Base-by-base conservation (phyloP, 1,140 invertebrate species). In the Orchesella cincta region DNA sequence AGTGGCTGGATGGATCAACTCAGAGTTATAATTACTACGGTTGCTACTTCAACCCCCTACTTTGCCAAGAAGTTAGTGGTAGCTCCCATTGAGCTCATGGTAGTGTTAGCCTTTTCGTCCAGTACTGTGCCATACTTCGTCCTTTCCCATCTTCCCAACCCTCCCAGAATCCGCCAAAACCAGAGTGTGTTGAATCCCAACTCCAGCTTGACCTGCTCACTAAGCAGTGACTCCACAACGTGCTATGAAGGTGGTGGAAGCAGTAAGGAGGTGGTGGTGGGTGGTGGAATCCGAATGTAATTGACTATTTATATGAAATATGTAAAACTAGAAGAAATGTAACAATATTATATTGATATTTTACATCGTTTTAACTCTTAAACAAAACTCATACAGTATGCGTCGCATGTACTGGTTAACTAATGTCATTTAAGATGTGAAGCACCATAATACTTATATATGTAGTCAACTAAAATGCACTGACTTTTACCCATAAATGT, bases 291-390 rank as follows among this genome's bases (percentile, higher is more conserved):
- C 26, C 29, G 29, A 67, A 29, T 31, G 62, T 67, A 67, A 67
- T 67, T 29, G 62, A 67, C 62, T 67, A 31, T 33, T 67, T 57
- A 57, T 46, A n/a, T n/a, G n/a, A n/a, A n/a, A n/a, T n/a, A n/a
- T n/a, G n/a, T n/a, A n/a, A n/a, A n/a, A n/a, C n/a, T n/a, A n/a
- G n/a, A n/a, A n/a, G n/a, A n/a, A n/a, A n/a, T n/a, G n/a, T n/a
- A n/a, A n/a, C n/a, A n/a, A n/a, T n/a, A n/a, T n/a, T n/a, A n/a
- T n/a, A n/a, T n/a, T n/a, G n/a, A n/a, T n/a, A n/a, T n/a, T n/a
- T n/a, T n/a, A n/a, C n/a, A n/a, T n/a, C n/a, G n/a, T n/a, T n/a
- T n/a, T n/a, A n/a, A n/a, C n/a, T n/a, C n/a, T n/a, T n/a, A n/a
- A n/a, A n/a, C n/a, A n/a, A n/a, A n/a, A n/a, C n/a, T n/a, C n/a